These are phyloP conservation scores for Lithophane socia DNA, from an alignment of 2,888 invertebrate species.

Conservation along the genomic window DNA sequence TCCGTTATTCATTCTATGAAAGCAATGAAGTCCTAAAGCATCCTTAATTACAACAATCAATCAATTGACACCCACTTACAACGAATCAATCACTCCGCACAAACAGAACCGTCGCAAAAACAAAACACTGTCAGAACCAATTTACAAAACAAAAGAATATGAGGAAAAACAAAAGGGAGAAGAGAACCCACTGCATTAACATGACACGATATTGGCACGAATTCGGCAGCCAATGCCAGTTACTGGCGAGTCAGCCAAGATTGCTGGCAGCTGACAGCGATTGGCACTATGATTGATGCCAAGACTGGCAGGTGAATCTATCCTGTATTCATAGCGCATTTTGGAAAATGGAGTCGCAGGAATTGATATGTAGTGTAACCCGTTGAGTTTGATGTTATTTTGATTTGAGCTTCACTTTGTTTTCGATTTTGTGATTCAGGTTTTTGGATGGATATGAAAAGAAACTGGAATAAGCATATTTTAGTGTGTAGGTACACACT, in stretches of 20 bases:
- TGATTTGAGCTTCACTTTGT: constrained; percentile 23
- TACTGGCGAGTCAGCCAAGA: constrained; percentile 66
- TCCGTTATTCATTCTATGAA: not conserved
- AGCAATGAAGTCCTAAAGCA: not conserved
- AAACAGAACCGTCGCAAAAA: constrained; percentile 26
- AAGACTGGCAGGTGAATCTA: constrained; percentile 63
- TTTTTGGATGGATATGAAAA: not conserved
- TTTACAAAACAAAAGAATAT: constrained; percentile 36
- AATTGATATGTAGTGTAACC: constrained; percentile 41
- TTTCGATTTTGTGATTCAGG: constrained; percentile 5
- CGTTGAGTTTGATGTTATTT: constrained; percentile 32
- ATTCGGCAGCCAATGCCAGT: constrained; percentile 64
- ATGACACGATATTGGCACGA: constrained; percentile 71
- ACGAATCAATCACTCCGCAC: constrained; percentile 21
- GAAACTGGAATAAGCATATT: not conserved
- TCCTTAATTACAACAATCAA: constrained; percentile 19
- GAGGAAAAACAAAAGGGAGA: constrained; percentile 40
- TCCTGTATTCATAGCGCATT: constrained; percentile 56
- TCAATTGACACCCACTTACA: constrained; percentile 9
- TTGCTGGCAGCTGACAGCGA: constrained; percentile 75
- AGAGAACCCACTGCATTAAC: constrained; percentile 58
- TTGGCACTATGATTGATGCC: constrained; percentile 78
- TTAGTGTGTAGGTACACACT: not conserved
- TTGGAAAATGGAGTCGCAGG: constrained; percentile 38
- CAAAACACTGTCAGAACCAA: constrained; percentile 35